Evolutionary conservation across 2,797 vertebrate genomes (phyloP).

Genomic region (Aeoliscus strigatus): DNA sequence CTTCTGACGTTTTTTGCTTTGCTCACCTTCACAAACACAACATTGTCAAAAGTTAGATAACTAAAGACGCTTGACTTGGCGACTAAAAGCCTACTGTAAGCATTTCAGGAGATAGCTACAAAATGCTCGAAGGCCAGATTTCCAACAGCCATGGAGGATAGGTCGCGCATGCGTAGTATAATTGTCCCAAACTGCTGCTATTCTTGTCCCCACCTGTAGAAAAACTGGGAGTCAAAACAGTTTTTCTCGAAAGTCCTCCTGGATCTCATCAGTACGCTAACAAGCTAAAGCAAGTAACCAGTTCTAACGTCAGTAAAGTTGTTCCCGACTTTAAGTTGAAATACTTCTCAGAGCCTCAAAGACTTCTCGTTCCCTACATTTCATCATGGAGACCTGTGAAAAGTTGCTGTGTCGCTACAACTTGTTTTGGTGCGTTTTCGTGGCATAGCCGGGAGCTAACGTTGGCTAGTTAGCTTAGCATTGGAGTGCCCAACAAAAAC

Average conservation of each 20-base stretch:
- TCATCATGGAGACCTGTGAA: slow-evolving; percentile 46
- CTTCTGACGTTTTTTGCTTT: no score
- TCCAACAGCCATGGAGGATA: slow-evolving; percentile 9
- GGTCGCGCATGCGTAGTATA: slow-evolving; percentile 42
- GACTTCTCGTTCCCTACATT: background rate
- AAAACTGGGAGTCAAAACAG: slow-evolving; percentile 57
- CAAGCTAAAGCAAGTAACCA: slow-evolving; percentile 25
- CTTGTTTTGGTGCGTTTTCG: slow-evolving; percentile 57
- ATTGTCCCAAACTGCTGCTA: slow-evolving; percentile 23
- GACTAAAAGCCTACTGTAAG: no score
- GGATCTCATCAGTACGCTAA: slow-evolving; percentile 32
- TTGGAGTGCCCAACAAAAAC: slow-evolving; percentile 26
- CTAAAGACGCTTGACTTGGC: no score
- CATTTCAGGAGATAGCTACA: no score
- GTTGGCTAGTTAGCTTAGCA: slow-evolving; percentile 58
- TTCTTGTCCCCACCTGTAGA: slow-evolving; percentile 61
- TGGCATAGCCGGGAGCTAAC: slow-evolving; percentile 48
- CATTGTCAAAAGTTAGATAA: no score
- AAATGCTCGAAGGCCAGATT: background rate
- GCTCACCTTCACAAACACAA: no score
- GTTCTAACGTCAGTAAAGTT: slow-evolving; percentile 4
- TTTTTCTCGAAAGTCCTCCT: slow-evolving; percentile 54
- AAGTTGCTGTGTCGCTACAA: slow-evolving; percentile 35
- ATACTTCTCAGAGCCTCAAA: background rate
- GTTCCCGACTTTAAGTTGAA: background rate